Conservation (phyloP, 2,113 vertebrate genomes). For the Struthio camelus region DNA sequence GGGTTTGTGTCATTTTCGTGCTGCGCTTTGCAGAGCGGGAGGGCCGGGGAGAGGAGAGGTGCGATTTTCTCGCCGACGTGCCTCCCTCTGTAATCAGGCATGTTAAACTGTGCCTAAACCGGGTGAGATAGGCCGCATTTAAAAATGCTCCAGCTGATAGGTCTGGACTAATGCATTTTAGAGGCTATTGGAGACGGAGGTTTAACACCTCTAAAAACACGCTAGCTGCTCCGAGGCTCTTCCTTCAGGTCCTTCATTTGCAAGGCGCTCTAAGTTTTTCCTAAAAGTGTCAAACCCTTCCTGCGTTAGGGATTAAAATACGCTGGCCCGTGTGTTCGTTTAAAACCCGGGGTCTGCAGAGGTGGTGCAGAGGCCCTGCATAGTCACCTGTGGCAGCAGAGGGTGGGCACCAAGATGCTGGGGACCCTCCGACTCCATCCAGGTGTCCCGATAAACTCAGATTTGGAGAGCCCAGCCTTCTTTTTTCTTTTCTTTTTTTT, state of each 20-base stretch:
- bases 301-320: background rate
- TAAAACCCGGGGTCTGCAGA: too few relatives aligned
- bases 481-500: background rate
- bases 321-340: too few relatives aligned
- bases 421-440: background rate
- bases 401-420: background rate
- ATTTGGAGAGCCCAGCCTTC: background rate
- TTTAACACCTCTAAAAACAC: background rate
- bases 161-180: background rate
- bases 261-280: background rate
- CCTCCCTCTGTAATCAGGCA: too few relatives aligned
- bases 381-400: background rate
- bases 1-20: background rate
- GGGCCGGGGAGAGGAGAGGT: background rate
- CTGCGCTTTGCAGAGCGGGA: background rate
- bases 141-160: background rate
- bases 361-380: background rate
- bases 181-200: background rate
- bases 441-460: background rate
- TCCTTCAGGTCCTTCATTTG: background rate
- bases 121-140: background rate
- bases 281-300: background rate
- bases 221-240: background rate
- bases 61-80: background rate
- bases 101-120: too few relatives aligned